phyloP scores from a whole-genome alignment of 1,140 invertebrate species.

The Pectinophora gossypiella region DNA sequence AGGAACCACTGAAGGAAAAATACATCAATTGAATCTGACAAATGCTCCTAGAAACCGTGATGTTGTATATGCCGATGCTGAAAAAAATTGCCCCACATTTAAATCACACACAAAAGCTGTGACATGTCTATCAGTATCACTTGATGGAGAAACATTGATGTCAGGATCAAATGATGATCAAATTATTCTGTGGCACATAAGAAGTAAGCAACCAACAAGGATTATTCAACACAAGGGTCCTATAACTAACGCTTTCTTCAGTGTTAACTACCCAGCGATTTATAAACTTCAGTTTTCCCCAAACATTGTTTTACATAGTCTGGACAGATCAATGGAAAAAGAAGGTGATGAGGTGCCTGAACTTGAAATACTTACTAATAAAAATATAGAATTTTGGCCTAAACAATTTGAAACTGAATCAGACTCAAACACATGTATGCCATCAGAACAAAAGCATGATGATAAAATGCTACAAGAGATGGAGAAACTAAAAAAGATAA shows the following conservation, averaged over 20 bases:
- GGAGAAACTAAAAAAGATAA: constrained; percentile 48
- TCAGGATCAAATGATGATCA: constrained; percentile 85
- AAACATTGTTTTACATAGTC: constrained; percentile 46
- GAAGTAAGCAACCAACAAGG: constrained; percentile 82
- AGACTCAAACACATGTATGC: constrained; percentile 19
- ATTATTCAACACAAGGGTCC: constrained; percentile 83
- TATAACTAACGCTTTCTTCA: constrained; percentile 82
- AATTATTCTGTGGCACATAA: constrained; percentile 88
- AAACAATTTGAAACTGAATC: constrained; percentile 15
- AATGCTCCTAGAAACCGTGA: constrained; percentile 81
- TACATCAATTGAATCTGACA: constrained; percentile 81
- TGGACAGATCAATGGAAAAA: constrained; percentile 54
- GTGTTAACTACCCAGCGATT: constrained; percentile 44
- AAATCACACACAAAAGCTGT: constrained; percentile 81
- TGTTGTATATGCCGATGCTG: constrained; percentile 77
- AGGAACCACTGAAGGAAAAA: constrained; percentile 82
- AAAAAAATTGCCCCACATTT: constrained; percentile 70
- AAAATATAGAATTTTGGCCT: constrained; percentile 53
- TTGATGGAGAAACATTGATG: constrained; percentile 80
- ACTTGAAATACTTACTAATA: constrained; percentile 49
- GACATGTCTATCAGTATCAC: constrained; percentile 82
- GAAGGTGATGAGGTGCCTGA: constrained; percentile 44
- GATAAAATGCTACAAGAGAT: constrained; percentile 38
- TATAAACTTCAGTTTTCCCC: constrained; percentile 57
- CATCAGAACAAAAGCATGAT: constrained; percentile 12